phyloP scores from a whole-genome alignment of 2,797 vertebrate genomes.

The Pangasius mekongensis region DNA sequence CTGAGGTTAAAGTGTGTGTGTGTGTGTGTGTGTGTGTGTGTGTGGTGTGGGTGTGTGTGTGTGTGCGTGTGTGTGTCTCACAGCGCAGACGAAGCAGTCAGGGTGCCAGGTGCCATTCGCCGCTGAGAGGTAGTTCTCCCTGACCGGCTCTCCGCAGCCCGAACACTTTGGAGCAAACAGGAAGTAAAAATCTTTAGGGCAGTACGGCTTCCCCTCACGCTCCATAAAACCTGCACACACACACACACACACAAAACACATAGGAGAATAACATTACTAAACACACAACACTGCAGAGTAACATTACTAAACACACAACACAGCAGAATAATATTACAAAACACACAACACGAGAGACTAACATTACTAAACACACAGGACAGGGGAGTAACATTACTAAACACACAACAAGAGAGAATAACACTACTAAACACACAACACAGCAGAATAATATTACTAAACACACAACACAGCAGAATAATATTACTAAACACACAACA shows the following conservation, averaged over 20 bases:
- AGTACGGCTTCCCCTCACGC: slow-evolving; percentile 85
- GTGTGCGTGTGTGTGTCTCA: slow-evolving; percentile 72
- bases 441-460: too few relatives aligned
- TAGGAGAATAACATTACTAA: background rate
- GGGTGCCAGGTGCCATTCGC: slow-evolving; percentile 87
- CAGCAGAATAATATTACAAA: too few relatives aligned
- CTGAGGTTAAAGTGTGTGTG: background rate
- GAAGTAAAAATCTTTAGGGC: slow-evolving; percentile 83
- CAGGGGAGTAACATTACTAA: too few relatives aligned
- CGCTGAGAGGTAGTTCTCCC: slow-evolving; percentile 86
- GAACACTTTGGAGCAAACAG: slow-evolving; percentile 89
- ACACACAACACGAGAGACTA: too few relatives aligned
- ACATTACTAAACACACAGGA: too few relatives aligned
- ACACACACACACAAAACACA: background rate
- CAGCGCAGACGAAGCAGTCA: slow-evolving; percentile 89
- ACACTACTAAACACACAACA: too few relatives aligned
- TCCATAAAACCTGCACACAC: slow-evolving; percentile 80
- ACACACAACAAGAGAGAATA: too few relatives aligned
- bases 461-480: too few relatives aligned
- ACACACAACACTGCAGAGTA: background rate
- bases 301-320: background rate
- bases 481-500: too few relatives aligned
- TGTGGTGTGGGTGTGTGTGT: slow-evolving; percentile 59
- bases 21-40: slow-evolving; percentile 15
- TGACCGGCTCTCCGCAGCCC: slow-evolving; percentile 83